Evolutionary conservation across 2,113 vertebrate species (phyloP).

Genomic region (Casuarius casuarius): DNA sequence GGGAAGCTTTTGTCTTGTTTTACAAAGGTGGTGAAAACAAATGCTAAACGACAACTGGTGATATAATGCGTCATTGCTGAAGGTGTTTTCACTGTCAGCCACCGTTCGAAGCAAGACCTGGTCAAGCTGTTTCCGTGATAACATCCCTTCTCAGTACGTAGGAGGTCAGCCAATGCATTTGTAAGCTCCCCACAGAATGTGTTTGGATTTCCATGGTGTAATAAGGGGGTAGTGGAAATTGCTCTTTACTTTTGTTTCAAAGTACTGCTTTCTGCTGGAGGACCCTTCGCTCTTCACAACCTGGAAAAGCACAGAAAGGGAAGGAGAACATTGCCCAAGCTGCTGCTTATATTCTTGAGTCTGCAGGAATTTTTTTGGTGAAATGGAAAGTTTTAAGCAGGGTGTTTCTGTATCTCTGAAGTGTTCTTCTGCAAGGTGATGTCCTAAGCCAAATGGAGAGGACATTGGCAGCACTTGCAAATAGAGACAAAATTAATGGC

Average conservation of each 20-base stretch:
- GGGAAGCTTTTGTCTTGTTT: neutral
- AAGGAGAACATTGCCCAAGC: neutral
- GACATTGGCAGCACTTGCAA: neutral
- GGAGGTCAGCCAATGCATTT: neutral
- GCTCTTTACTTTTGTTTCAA: neutral
- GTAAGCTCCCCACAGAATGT: neutral
- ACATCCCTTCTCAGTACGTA: accelerated
- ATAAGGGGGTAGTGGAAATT: neutral
- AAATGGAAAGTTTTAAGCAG: neutral
- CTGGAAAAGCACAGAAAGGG: neutral
- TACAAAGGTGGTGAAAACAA: neutral
- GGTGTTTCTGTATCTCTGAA: neutral
- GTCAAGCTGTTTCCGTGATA: neutral
- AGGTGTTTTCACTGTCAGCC: neutral
- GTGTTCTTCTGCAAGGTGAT: neutral
- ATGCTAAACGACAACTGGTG: neutral
- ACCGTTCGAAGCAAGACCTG: neutral
- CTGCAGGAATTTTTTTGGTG: neutral
- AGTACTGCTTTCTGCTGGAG: neutral
- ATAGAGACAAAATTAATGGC: slow-evolving; percentile 20
- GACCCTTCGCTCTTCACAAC: neutral
- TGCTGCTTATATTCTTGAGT: neutral
- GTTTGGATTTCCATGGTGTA: neutral
- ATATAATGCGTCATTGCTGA: neutral
- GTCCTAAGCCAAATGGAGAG: neutral